phyloP scores from a whole-genome alignment of 2,113 vertebrate species.

The Antechinus stuartii region DNA sequence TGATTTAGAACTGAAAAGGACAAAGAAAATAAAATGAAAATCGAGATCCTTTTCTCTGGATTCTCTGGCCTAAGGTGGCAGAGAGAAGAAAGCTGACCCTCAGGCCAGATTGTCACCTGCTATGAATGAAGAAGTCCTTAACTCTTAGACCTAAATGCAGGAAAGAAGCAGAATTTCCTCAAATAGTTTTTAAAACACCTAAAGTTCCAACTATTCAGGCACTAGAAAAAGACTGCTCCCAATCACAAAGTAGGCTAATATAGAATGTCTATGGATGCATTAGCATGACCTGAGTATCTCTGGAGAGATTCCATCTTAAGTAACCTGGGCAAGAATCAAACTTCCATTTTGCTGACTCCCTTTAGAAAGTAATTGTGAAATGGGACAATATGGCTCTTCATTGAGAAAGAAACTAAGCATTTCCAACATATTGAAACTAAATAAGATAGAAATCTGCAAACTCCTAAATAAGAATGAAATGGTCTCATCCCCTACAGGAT shows the following conservation, averaged over 20 bases:
- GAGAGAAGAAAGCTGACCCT: too few species aligned
- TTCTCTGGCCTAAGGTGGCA: background rate
- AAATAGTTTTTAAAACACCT: background rate
- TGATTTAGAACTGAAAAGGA: background rate
- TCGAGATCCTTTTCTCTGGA: background rate
- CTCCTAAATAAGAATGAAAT: background rate
- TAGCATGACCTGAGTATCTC: background rate
- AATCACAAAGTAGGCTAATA: background rate
- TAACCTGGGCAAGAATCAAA: background rate
- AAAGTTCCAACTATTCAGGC: background rate
- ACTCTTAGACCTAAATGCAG: background rate
- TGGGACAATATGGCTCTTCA: background rate
- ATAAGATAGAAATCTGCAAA: background rate
- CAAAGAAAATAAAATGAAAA: background rate
- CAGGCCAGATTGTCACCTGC: background rate
- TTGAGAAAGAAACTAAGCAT: background rate
- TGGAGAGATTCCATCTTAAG: background rate
- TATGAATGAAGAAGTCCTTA: background rate
- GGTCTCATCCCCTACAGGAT: background rate
- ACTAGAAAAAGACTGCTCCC: background rate
- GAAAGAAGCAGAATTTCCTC: background rate
- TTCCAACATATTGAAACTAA: background rate
- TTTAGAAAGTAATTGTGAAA: background rate
- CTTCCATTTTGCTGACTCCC: background rate
- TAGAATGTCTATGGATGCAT: background rate